Conservation (phyloP, 1,140 invertebrate genomes). For the Proctacanthus coquilletti region DNA sequence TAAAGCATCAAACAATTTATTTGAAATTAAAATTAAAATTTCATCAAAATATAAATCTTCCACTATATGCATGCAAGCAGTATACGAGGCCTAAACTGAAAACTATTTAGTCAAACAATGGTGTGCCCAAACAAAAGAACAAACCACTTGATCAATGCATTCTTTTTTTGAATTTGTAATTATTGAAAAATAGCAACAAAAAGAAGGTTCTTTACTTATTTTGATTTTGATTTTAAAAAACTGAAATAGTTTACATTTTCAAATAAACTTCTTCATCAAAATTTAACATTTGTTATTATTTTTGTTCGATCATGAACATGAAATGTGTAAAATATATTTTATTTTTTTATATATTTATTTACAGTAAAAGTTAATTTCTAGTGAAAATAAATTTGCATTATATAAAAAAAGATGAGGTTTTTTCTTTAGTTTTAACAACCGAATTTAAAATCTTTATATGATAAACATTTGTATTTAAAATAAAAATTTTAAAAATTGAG, state of each 20-base stretch:
- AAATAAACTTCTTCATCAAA: not conserved
- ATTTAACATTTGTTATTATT: not conserved
- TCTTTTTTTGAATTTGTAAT: no score
- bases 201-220: not conserved
- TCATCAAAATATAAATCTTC: constrained; percentile 1
- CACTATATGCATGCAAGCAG: not conserved
- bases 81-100: not conserved
- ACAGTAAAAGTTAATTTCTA: no score
- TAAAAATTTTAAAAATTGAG: no score
- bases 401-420: no score
- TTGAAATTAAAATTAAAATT: no score
- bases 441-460: no score
- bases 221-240: not conserved
- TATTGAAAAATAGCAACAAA: no score
- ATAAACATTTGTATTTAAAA: no score
- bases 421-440: no score
- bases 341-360: not conserved
- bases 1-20: no score
- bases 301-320: not conserved
- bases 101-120: not conserved
- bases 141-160: no score
- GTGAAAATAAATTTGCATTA: no score
- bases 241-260: not conserved
- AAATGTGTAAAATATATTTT: not conserved
- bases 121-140: not conserved